phyloP scores from a whole-genome alignment of 2,888 invertebrate species.

The Pheosia gnoma region DNA sequence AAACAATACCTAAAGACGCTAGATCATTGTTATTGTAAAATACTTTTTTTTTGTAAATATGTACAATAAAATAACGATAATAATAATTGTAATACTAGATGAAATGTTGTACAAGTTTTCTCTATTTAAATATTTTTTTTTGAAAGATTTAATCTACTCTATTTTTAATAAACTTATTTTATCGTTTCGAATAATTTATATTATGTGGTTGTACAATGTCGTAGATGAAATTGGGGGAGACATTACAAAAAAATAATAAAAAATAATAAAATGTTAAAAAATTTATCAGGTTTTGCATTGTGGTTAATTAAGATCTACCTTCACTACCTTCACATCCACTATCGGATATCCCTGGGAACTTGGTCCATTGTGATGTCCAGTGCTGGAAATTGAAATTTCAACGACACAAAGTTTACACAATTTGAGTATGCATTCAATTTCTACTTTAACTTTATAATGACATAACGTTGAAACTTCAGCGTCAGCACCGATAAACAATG shows the following conservation, averaged over 20 bases:
- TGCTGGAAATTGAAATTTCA: slow-evolving; percentile 62
- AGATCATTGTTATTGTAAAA: slow-evolving; percentile 83
- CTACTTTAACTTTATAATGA: slow-evolving; percentile 17
- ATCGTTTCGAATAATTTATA: slow-evolving; percentile 83
- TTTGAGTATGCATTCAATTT: slow-evolving; percentile 17
- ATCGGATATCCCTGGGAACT: slow-evolving; percentile 64
- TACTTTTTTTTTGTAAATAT: slow-evolving; percentile 79
- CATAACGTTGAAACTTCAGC: slow-evolving; percentile 54
- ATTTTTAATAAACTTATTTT: slow-evolving; percentile 82
- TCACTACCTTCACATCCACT: slow-evolving; percentile 62
- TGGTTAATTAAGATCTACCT: slow-evolving; percentile 43
- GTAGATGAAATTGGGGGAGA: slow-evolving; percentile 74
- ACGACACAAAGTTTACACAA: slow-evolving; percentile 19
- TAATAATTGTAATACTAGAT: slow-evolving; percentile 78
- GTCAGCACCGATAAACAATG: slow-evolving; percentile 43
- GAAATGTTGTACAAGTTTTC: slow-evolving; percentile 82
- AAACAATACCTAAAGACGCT: slow-evolving; percentile 82
- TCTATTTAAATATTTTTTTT: slow-evolving; percentile 79
- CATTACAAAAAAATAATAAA: slow-evolving; percentile 78
- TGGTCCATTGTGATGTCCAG: slow-evolving; percentile 62
- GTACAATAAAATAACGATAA: slow-evolving; percentile 77
- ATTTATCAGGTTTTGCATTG: slow-evolving; percentile 74
- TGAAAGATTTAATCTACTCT: slow-evolving; percentile 82
- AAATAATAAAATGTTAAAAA: slow-evolving; percentile 81
- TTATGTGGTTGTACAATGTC: slow-evolving; percentile 82